phyloP scores from a whole-genome alignment of 2,113 vertebrate species.

The Cathartes aura region DNA sequence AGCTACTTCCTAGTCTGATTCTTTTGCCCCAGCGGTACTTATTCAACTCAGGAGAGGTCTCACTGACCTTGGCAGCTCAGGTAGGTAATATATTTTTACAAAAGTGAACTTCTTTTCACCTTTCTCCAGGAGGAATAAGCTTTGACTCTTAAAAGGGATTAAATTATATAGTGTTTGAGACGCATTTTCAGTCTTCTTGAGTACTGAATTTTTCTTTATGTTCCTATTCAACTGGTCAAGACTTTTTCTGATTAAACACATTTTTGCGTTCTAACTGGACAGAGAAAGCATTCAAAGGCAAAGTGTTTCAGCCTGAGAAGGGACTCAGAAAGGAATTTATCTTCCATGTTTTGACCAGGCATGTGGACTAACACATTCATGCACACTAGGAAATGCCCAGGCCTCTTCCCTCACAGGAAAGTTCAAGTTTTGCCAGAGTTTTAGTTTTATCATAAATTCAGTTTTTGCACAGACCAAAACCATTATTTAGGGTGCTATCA shows the following conservation, averaged over 20 bases:
- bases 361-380: not conserved
- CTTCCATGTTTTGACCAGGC: not conserved
- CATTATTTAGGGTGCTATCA: not conserved
- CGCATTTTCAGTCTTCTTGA: not conserved
- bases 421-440: not conserved
- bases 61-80: constrained; percentile 53
- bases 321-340: not conserved
- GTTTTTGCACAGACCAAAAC: not conserved
- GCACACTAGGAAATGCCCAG: not conserved
- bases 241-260: not conserved
- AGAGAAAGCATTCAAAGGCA: not conserved
- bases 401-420: not conserved
- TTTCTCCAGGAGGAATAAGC: not conserved
- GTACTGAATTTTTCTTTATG: not conserved
- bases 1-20: not conserved
- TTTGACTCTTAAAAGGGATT: not conserved
- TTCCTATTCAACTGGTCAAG: not conserved
- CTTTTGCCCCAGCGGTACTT: not conserved
- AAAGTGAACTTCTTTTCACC: not conserved
- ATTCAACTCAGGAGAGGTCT: constrained; percentile 42
- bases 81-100: constrained; percentile 5
- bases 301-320: not conserved
- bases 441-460: not conserved
- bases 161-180: not conserved
- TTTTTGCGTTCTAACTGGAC: not conserved